phyloP scores from a whole-genome alignment of 2,113 vertebrate genomes.

The Plestiodon gilberti region DNA sequence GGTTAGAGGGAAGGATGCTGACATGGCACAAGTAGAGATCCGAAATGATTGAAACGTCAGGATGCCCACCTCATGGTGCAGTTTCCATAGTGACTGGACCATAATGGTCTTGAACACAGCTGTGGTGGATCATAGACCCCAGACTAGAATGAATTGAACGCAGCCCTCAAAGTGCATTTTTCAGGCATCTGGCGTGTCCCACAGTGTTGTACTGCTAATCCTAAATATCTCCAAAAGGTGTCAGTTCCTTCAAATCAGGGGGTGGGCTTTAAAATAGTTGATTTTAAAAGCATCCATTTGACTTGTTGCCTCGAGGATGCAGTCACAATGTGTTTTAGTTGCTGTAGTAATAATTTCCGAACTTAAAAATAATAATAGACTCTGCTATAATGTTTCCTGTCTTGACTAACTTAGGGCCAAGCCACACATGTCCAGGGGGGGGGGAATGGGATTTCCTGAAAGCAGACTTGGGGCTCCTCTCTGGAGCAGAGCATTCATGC shows the following conservation, averaged over 20 bases:
- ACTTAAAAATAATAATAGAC: too few species aligned
- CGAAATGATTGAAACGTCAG: accelerated
- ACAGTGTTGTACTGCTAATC: background rate
- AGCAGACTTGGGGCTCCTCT: too few species aligned
- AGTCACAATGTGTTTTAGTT: background rate
- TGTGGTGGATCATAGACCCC: background rate
- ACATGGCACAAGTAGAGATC: background rate
- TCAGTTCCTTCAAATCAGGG: too few species aligned
- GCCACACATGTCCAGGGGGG: too few species aligned
- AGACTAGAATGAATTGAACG: background rate
- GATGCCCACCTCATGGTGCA: background rate
- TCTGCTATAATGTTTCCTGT: too few species aligned
- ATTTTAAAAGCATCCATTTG: background rate
- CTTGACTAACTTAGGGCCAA: too few species aligned
- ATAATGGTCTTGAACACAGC: background rate
- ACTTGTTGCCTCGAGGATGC: background rate
- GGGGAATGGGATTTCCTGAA: too few species aligned
- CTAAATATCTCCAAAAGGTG: background rate
- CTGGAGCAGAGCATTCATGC: too few species aligned
- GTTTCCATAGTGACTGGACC: background rate
- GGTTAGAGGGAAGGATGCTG: background rate
- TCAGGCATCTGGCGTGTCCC: background rate
- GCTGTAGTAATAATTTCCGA: too few species aligned
- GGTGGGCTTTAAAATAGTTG: background rate
- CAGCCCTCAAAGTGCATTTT: background rate